Conservation (phyloP, 2,888 invertebrate genomes). For the Drosophila austrosaltans region DNA sequence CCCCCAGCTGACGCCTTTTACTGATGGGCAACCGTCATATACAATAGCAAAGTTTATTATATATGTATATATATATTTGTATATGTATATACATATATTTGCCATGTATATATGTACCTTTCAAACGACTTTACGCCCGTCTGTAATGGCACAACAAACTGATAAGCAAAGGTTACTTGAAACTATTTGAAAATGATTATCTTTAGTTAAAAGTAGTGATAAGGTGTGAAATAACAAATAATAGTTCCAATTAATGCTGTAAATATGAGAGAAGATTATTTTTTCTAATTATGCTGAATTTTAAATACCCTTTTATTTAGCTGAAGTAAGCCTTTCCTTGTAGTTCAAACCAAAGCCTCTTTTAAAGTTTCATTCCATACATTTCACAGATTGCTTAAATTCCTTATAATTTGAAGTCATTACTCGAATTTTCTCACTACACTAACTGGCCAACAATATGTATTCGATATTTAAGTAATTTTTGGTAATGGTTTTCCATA, state of each 20-base stretch:
- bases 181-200: slow-evolving; percentile 36
- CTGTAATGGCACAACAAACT: slow-evolving; percentile 24
- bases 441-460: too few relatives aligned
- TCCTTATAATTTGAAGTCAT: too few relatives aligned
- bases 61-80: not conserved
- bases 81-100: slow-evolving; percentile 5
- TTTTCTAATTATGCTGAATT: not conserved
- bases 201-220: not conserved
- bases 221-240: slow-evolving; percentile 4
- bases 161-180: slow-evolving; percentile 50
- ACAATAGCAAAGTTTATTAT: too few relatives aligned
- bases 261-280: not conserved
- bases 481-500: too few relatives aligned
- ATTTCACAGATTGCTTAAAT: too few relatives aligned
- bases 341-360: too few relatives aligned
- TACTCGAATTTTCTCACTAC: too few relatives aligned
- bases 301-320: not conserved
- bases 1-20: slow-evolving; percentile 32
- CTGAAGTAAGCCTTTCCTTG: too few relatives aligned
- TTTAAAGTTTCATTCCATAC: too few relatives aligned
- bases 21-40: too few relatives aligned
- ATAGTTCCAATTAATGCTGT: not conserved
- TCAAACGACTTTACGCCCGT: slow-evolving; percentile 65
- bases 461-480: too few relatives aligned
- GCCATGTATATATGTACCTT: slow-evolving; percentile 49